Percentiles rank a stretch among this genome's conserved stretches.
phyloP scores from a whole-genome alignment of 2,888 invertebrate genomes.

The Hypomecis punctinalis region DNA sequence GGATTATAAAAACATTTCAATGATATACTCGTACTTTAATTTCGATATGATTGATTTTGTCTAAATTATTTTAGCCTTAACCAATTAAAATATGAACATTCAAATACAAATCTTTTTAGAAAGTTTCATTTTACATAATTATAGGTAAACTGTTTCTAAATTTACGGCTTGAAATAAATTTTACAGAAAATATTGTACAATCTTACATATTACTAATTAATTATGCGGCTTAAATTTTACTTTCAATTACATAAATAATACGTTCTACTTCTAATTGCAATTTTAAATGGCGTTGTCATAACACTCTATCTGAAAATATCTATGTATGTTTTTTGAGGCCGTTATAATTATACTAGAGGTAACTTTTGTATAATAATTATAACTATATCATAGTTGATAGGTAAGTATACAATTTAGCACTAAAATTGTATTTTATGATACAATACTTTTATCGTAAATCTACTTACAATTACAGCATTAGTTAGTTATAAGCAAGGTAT shows the following conservation, averaged over 20 bases:
- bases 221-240: too few species aligned
- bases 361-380: conserved; percentile 18
- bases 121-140: conserved; percentile 9
- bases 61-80: conserved; percentile 39
- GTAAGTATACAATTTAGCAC: conserved; percentile 31
- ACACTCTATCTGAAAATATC: conserved; percentile 79
- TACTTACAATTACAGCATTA: conserved; percentile 52
- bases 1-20: conserved; percentile 4
- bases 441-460: conserved; percentile 8
- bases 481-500: conserved; percentile 64
- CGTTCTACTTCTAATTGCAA: conserved; percentile 11
- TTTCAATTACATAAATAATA: too few species aligned
- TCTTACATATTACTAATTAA: background rate
- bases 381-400: conserved; percentile 16
- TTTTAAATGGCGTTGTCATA: conserved; percentile 50
- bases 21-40: conserved; percentile 6
- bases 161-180: background rate
- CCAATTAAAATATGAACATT: background rate
- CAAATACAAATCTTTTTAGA: conserved; percentile 20
- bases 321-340: conserved; percentile 67
- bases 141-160: background rate
- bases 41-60: conserved; percentile 43
- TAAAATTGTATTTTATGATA: conserved; percentile 19
- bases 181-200: background rate
- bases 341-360: conserved; percentile 52